A percentile compares a stretch with the other conserved stretches of the same genome.
These are phyloP conservation scores for Ciconia stormi DNA, from an alignment of 2,113 vertebrate species.

Conservation along the genomic window DNA sequence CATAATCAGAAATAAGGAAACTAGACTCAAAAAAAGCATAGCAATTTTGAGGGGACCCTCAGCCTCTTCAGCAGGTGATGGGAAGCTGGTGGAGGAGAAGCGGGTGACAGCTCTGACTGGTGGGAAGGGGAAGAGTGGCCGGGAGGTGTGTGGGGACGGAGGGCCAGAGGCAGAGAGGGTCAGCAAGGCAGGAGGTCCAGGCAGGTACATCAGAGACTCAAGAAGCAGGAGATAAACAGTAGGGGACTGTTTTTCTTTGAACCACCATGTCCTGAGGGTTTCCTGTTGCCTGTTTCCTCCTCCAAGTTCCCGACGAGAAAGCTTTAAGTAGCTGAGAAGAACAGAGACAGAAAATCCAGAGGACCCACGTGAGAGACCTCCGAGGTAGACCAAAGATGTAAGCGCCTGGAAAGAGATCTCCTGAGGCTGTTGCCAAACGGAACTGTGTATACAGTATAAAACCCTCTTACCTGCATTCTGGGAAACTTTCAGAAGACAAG, in stretches of 20 bases:
- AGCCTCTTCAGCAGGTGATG: not conserved
- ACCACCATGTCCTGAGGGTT: not conserved
- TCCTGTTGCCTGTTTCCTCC: not conserved
- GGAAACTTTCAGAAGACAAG: not conserved
- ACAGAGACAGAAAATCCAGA: not conserved
- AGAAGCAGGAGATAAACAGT: not conserved
- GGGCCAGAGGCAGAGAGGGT: not conserved
- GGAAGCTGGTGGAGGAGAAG: not conserved
- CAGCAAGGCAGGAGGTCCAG: not conserved
- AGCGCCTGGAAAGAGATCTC: not conserved
- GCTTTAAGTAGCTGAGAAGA: not conserved
- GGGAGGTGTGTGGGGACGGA: not conserved
- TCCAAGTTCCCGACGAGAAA: accelerated
- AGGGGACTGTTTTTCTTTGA: not conserved
- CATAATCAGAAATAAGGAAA: not conserved
- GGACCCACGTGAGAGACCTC: not conserved
- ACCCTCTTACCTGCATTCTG: not conserved
- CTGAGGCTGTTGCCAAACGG: not conserved
- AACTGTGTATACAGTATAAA: not conserved
- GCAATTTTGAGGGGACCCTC: not conserved
- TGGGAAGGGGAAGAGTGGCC: not conserved
- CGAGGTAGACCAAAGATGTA: not conserved
- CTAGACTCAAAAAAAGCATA: not conserved
- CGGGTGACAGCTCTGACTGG: not conserved
- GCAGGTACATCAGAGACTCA: not conserved